Conservation (phyloP, 2,797 vertebrate species). For the Oryzias dopingdopingensis region DNA sequence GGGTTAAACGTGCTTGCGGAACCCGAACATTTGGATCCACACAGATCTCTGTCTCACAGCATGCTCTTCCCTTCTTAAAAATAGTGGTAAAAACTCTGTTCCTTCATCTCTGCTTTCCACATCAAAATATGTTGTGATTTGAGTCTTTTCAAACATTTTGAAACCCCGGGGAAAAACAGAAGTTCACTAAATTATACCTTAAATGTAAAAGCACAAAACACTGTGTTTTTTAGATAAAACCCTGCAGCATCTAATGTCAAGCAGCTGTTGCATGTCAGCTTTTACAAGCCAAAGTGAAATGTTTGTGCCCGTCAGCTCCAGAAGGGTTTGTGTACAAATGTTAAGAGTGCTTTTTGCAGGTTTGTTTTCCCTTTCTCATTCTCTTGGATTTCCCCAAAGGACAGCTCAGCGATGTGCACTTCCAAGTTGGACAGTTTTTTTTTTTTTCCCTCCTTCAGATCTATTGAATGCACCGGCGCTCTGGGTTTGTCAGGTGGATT, state of each 20-base stretch:
- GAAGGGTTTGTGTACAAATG: constrained; percentile 35
- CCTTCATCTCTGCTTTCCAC: too few relatives aligned
- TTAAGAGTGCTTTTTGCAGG: constrained; percentile 21
- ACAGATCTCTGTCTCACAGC: too few relatives aligned
- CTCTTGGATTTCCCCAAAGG: constrained; percentile 36
- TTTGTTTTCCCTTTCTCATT: constrained; percentile 42
- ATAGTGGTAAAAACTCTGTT: too few relatives aligned
- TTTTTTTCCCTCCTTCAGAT: constrained; percentile 35
- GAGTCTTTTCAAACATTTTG: too few relatives aligned
- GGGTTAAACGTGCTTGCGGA: too few relatives aligned
- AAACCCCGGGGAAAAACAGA: too few relatives aligned
- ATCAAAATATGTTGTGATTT: too few relatives aligned
- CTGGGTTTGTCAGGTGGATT: constrained; percentile 31
- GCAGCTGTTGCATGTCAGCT: constrained; percentile 13
- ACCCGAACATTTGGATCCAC: too few relatives aligned
- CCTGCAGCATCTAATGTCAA: constrained; percentile 25
- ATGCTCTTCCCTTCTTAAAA: too few relatives aligned
- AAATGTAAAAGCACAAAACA: too few relatives aligned
- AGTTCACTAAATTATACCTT: too few relatives aligned
- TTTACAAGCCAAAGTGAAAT: constrained; percentile 34
- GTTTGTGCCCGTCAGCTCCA: constrained; percentile 42
- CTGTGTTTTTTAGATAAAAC: too few relatives aligned
- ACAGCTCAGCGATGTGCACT: constrained; percentile 37
- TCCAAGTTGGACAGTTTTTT: constrained; percentile 47
- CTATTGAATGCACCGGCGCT: constrained; percentile 35